Evolutionary conservation across 2,888 invertebrate species (phyloP), one percentile per base, ranked within the genome.

Genomic region (Troides oblongomaculatus): DNA sequence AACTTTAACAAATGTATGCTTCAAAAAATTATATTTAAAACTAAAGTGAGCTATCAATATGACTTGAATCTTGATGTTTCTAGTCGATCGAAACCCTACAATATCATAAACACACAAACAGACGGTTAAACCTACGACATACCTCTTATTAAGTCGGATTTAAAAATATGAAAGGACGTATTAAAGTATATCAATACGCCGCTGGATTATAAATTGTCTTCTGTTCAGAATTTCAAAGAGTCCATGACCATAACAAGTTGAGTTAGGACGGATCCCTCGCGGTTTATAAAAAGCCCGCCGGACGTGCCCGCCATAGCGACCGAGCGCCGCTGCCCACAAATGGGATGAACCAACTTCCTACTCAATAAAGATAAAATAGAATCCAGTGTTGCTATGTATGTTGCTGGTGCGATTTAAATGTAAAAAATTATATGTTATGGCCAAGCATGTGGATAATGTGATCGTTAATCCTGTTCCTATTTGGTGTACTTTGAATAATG

Each of bases 311-410:
- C 75, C 74, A 76, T 75, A 76, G 73, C 74, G 74, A 71, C 71
- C 70, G 72, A 59, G 58, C 62, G 62, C 60, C 43, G 43, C 43
- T 76, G 73, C 76, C 79, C 84, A 77, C 79, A 83, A 83, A 84
- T 79, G 81, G 79, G 77, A 74, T 73, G 73, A 78, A 80, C 78
- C 78, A 78, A 78, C 78, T 81, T 81, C 80, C 80, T 80, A 75
- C 68, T 72, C 62, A 64, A 69, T 72, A 66, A 30, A 66, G 23
- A 66, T 57, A 56, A 60, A 69, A 57, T 60, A 63, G 39, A n/a
- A 23, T n/a, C 30, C 14, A 60, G 58, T 68, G 57, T 57, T 58
- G 21, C 56, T 56, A 56, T n/a, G 63, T 62, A 43, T n/a, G 21
- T 68, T 30, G 59, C 18, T 25, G 61, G 2, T 56, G 17, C n/a